Percentiles rank a stretch among this genome's conserved stretches.
phyloP scores from a whole-genome alignment of 1,140 invertebrate genomes.

The Rhyzopertha dominica region DNA sequence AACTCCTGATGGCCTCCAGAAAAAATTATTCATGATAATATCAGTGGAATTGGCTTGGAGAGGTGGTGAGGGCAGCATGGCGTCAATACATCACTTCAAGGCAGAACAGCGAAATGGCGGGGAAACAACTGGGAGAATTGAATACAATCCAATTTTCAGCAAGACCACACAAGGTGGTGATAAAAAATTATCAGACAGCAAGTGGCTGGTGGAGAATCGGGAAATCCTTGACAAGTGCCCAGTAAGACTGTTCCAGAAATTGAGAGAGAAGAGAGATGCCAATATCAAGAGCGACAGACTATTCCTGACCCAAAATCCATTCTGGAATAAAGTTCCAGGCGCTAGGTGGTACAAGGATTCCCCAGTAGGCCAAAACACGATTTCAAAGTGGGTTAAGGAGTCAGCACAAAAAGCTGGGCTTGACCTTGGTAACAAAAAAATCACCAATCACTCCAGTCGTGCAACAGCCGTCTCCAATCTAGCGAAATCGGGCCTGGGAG shows the following conservation, averaged over 20 bases:
- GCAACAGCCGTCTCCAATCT: constrained; percentile 14
- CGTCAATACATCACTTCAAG: constrained; percentile 3
- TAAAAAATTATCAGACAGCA: constrained; percentile 14
- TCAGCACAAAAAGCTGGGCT: too few species aligned
- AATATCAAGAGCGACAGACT: too few species aligned
- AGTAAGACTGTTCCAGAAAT: too few species aligned
- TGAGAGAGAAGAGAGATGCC: too few species aligned
- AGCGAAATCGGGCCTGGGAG: constrained; percentile 20
- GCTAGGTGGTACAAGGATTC: too few species aligned
- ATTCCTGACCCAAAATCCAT: too few species aligned
- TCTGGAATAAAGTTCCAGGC: too few species aligned
- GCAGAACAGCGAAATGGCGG: constrained; percentile 3
- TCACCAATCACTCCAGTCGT: constrained; percentile 18
- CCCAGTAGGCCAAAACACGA: too few species aligned
- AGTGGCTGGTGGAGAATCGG: constrained; percentile 11
- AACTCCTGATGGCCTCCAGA: constrained; percentile 5
- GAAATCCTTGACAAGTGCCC: neutral
- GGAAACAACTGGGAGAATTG: constrained; percentile 10
- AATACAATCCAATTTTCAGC: constrained; percentile 18
- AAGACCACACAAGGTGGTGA: constrained; percentile 18
- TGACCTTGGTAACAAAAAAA: constrained; percentile 14
- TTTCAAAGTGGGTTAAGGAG: too few species aligned
- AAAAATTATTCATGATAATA: constrained; percentile 1
- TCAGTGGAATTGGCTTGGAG: constrained; percentile 10
- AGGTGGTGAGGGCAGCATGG: constrained; percentile 6